Conservation (phyloP, 1,140 invertebrate genomes). For the Zaprionus ghesquierei region DNA sequence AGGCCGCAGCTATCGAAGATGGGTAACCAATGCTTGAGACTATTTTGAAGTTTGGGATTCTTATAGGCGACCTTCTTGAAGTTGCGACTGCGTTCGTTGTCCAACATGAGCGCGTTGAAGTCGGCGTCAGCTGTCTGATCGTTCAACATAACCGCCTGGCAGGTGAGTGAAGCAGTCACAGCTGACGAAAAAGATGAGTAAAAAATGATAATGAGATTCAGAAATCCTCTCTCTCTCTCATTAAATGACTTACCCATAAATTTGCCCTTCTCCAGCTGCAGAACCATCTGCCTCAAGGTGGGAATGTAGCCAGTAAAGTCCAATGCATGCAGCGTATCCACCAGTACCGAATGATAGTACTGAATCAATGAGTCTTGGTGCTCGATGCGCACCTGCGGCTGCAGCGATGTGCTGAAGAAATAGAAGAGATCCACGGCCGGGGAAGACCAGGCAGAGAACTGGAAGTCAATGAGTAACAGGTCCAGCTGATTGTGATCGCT, state of each 20-base stretch:
- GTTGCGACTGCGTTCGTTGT: conserved; percentile 59
- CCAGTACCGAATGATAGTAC: conserved; percentile 66
- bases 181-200: conserved; percentile 31
- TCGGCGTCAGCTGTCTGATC: conserved; percentile 71
- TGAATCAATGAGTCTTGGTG: conserved; percentile 58
- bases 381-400: conserved; percentile 36
- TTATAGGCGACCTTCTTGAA: conserved; percentile 53
- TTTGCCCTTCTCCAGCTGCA: conserved; percentile 59
- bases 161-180: conserved; percentile 38
- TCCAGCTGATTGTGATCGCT: conserved; percentile 78
- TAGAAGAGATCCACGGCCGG: conserved; percentile 76
- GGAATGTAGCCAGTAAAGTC: conserved; percentile 63
- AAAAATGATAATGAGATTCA: no score
- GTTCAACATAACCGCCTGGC: conserved; percentile 61
- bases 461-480: conserved; percentile 82
- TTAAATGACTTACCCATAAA: conserved; percentile 65
- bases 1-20: conserved; percentile 65
- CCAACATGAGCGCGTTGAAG: conserved; percentile 55
- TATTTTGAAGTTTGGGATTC: conserved; percentile 56
- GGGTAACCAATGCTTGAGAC: conserved; percentile 56
- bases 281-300: conserved; percentile 54
- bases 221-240: not conserved
- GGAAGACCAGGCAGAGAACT: conserved; percentile 70
- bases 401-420: conserved; percentile 65
- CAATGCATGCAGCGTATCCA: conserved; percentile 54